These are phyloP conservation scores for Callosobruchus maculatus DNA, from an alignment of 2,888 invertebrate genomes.

Conservation along the genomic window DNA sequence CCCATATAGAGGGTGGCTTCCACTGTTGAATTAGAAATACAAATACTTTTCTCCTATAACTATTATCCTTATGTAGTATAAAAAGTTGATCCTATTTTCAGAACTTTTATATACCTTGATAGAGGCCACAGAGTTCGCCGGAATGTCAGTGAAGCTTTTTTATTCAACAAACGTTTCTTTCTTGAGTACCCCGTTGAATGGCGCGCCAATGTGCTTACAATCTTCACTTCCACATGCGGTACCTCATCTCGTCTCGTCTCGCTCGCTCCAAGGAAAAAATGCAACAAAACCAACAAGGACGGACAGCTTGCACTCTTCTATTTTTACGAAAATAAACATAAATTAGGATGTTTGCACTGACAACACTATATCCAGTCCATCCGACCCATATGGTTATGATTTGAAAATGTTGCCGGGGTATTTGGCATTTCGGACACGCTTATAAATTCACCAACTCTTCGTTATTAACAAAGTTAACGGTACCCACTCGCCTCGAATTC, in stretches of 20 bases:
- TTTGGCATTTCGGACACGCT: neutral
- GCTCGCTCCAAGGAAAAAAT: slow-evolving; percentile 9
- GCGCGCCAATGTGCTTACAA: neutral
- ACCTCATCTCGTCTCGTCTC: slow-evolving; percentile 5
- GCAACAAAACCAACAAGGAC: slow-evolving; percentile 12
- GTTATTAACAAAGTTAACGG: neutral
- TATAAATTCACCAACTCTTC: neutral
- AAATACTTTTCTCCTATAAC: no score
- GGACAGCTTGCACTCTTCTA: slow-evolving; percentile 16
- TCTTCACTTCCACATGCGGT: slow-evolving; percentile 13
- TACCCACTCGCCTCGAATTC: neutral
- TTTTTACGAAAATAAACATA: slow-evolving; percentile 23
- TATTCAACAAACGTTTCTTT: no score
- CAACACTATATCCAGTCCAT: slow-evolving; percentile 11
- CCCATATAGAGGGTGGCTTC: no score
- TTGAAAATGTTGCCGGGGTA: slow-evolving; percentile 1
- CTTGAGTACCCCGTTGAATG: neutral
- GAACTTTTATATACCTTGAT: no score
- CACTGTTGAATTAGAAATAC: no score
- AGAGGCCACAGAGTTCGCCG: no score
- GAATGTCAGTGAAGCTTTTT: no score
- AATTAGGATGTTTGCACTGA: slow-evolving; percentile 21
- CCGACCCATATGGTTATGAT: slow-evolving; percentile 14
- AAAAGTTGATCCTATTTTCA: no score
- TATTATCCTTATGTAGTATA: no score